Evolutionary conservation across 2,797 vertebrate genomes (phyloP).

Genomic region (Takifugu ocellatus): DNA sequence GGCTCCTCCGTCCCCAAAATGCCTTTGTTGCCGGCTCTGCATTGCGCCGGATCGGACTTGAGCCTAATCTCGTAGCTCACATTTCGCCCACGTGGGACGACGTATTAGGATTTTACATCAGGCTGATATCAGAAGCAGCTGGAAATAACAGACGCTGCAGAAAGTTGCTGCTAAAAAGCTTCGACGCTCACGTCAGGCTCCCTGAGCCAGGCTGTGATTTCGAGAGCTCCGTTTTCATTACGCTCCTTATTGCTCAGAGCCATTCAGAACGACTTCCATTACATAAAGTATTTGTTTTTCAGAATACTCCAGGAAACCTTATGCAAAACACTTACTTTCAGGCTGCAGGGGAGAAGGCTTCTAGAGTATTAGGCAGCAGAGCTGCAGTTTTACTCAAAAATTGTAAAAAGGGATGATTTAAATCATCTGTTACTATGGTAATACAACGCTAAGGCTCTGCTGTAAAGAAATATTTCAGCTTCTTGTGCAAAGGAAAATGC

Average conservation of each 20-base stretch:
- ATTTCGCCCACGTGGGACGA: constrained; percentile 10
- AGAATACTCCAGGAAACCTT: constrained; percentile 10
- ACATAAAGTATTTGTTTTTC: constrained; percentile 9
- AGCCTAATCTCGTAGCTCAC: constrained; percentile 6
- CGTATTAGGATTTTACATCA: background rate
- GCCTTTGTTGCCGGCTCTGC: background rate
- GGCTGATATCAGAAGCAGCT: constrained; percentile 7
- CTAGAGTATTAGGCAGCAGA: constrained; percentile 4
- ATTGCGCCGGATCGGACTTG: constrained; percentile 3
- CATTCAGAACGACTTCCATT: constrained; percentile 23
- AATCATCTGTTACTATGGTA: background rate
- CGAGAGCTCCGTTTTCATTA: constrained; percentile 24
- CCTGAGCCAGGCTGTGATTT: constrained; percentile 11
- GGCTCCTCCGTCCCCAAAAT: background rate
- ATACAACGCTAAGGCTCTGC: too few species aligned
- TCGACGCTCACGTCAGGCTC: constrained; percentile 6
- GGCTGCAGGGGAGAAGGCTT: constrained; percentile 12
- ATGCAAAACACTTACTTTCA: constrained; percentile 10
- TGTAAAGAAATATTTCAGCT: too few species aligned
- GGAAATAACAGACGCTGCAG: constrained; percentile 3
- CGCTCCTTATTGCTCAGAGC: constrained; percentile 11
- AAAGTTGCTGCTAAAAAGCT: constrained; percentile 4
- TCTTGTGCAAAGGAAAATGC: too few species aligned
- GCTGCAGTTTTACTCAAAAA: background rate
- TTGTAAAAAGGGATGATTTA: background rate